Evolutionary conservation across 2,888 invertebrate genomes (phyloP).

Genomic region (Agelastica alni): DNA sequence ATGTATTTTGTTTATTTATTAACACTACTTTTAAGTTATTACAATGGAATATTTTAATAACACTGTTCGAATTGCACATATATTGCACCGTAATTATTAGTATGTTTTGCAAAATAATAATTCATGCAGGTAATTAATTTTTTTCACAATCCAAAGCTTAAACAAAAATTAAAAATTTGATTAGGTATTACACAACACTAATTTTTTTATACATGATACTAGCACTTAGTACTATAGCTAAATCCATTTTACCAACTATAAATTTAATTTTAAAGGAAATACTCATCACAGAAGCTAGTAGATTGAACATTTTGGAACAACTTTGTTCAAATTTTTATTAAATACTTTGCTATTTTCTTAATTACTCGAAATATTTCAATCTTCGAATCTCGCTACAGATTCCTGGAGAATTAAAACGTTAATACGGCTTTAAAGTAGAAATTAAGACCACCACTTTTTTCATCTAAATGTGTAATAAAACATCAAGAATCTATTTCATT

Average conservation of each 20-base stretch:
- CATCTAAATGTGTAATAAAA: too few relatives aligned
- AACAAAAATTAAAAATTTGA: slow-evolving; percentile 50
- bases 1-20: too few relatives aligned
- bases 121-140: slow-evolving; percentile 26
- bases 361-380: too few relatives aligned
- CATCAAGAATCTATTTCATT: too few relatives aligned
- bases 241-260: slow-evolving; percentile 40
- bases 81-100: neutral
- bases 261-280: slow-evolving; percentile 46
- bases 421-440: too few relatives aligned
- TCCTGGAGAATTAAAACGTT: too few relatives aligned
- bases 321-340: slow-evolving; percentile 32
- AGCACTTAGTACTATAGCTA: slow-evolving; percentile 27
- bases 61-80: too few relatives aligned
- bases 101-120: slow-evolving; percentile 9
- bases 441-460: too few relatives aligned
- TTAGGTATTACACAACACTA: slow-evolving; percentile 47
- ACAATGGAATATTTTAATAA: too few relatives aligned
- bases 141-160: slow-evolving; percentile 45
- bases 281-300: slow-evolving; percentile 57
- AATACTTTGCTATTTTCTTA: neutral
- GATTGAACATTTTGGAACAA: slow-evolving; percentile 39
- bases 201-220: slow-evolving; percentile 30
- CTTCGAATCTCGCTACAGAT: too few relatives aligned
- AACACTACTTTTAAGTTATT: too few relatives aligned